Base-by-base conservation (phyloP, 2,888 invertebrate species). In the Taphrorychus bicolor region DNA sequence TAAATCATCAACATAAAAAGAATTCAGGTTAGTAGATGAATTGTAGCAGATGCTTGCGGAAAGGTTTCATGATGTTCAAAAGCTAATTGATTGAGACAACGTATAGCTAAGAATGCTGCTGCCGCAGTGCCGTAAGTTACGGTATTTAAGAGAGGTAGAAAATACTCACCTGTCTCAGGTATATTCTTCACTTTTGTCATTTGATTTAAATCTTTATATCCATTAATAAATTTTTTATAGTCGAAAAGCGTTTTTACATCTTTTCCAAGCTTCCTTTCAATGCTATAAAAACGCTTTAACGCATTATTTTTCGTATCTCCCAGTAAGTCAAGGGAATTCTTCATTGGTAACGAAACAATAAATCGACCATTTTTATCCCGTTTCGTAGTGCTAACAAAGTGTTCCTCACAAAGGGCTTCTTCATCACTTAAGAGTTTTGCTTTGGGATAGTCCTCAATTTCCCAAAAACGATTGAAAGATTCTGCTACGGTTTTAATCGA, bases 91-190 rank as follows among this genome's bases (percentile, higher is more conserved):
- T 32, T 32, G 32, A 32, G 32, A 32, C 32, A 32, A 32, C 32
- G 32, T 11, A 45, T 16, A 16, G 45, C 45, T 16, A 45, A 14
- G 45, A n/a, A 45, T n/a, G 45, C 11, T n/a, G 45, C 45, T 5
- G 19, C 19, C 5, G 57, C 9, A 5, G 19, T 57, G 11, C 42
- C 57, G 14, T 40, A 57, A 5, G 57, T 57, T 3, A 57, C 42
- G 18, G 57, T 57, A 14, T 57, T 58, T 14, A 57, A 21, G 51
- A 45, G 54, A n/a, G 60, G 59, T 5, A 66, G 64, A 72, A 74
- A 80, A 66, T 61, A 59, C 45, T 14, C 16, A 16, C 17, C 45
- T 5, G 5, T 5, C 5, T 45, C 45, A 5, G 14, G 45, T 32
- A 11, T 32, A 14, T 45, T 14, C 17, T 59, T 22, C 9, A 42